Percentiles rank a stretch among this genome's conserved stretches.
Conservation (phyloP, 2,888 invertebrate species). For the Epinotia demarniana region DNA sequence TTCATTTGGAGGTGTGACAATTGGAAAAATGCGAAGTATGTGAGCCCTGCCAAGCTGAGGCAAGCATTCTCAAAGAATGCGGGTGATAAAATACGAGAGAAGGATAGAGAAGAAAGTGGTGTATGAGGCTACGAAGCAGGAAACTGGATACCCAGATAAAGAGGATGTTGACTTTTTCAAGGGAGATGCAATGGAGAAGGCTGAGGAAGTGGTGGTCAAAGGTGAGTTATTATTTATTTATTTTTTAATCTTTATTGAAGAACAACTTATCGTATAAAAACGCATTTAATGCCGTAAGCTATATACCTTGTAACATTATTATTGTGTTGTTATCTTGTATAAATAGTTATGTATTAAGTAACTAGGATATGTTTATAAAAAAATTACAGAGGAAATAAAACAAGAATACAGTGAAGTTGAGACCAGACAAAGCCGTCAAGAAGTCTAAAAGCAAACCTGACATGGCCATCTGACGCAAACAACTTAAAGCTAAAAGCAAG, state of each 20-base stretch:
- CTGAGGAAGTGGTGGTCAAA: slow-evolving; percentile 79
- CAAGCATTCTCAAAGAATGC: slow-evolving; percentile 88
- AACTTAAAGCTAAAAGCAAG: slow-evolving; percentile 78
- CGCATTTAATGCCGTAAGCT: too few relatives aligned
- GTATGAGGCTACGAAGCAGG: slow-evolving; percentile 89
- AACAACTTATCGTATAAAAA: too few relatives aligned
- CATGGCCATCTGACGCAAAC: slow-evolving; percentile 78
- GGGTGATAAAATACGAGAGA: slow-evolving; percentile 91
- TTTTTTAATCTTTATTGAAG: too few relatives aligned
- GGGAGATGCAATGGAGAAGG: slow-evolving; percentile 86
- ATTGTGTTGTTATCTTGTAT: background rate
- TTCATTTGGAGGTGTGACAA: slow-evolving; percentile 95
- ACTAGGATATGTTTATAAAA: too few relatives aligned
- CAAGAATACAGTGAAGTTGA: slow-evolving; percentile 55
- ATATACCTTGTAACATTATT: too few relatives aligned
- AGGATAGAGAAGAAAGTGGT: slow-evolving; percentile 92
- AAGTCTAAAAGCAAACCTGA: slow-evolving; percentile 70
- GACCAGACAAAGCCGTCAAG: slow-evolving; percentile 57
- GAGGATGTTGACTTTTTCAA: slow-evolving; percentile 90
- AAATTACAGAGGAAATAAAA: slow-evolving; percentile 72
- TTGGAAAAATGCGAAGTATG: slow-evolving; percentile 96
- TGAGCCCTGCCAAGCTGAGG: slow-evolving; percentile 94
- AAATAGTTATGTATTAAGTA: background rate
- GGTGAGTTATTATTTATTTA: slow-evolving; percentile 55
- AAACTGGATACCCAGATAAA: slow-evolving; percentile 89